A percentile compares a stretch with the other conserved stretches of the same genome.
Conservation (phyloP, 2,888 invertebrate genomes). For the Mycogona germanica region DNA sequence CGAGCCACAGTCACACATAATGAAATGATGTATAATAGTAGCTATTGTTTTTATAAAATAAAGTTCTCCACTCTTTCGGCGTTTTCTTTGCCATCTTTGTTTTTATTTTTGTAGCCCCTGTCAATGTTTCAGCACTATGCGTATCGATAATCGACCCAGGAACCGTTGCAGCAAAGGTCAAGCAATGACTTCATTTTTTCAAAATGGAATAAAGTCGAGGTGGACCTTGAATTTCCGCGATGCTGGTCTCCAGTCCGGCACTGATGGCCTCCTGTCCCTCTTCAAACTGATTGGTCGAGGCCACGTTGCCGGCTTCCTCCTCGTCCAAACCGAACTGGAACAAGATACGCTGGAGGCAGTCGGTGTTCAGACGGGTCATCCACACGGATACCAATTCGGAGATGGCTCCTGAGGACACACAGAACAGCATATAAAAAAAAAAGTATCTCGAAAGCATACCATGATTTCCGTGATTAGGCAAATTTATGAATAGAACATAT, state of each 20-base stretch:
- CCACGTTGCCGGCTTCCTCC: conserved; percentile 13
- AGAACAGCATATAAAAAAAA: conserved; percentile 45
- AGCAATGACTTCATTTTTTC: neutral
- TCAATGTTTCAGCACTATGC: no score
- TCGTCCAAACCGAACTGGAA: neutral
- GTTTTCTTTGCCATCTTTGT: no score
- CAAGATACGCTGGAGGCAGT: neutral
- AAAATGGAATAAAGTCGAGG: neutral
- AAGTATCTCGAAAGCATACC: conserved; percentile 7
- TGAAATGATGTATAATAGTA: no score
- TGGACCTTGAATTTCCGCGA: conserved; percentile 1
- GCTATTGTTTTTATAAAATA: no score
- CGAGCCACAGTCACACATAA: no score
- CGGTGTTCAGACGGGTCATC: conserved; percentile 3
- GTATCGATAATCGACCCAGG: no score
- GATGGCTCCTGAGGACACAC: conserved; percentile 71
- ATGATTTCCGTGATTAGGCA: no score
- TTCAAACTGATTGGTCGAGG: neutral
- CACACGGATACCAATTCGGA: conserved; percentile 65
- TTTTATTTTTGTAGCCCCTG: no score
- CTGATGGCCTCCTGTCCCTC: conserved; percentile 20
- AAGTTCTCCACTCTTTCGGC: no score
- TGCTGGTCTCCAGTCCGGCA: conserved; percentile 8
- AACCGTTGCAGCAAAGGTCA: no score
- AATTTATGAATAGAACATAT: no score